Percentiles rank a stretch among this genome's conserved stretches.
Conservation (phyloP, 1,140 invertebrate species). For the Drosophila simulans region DNA sequence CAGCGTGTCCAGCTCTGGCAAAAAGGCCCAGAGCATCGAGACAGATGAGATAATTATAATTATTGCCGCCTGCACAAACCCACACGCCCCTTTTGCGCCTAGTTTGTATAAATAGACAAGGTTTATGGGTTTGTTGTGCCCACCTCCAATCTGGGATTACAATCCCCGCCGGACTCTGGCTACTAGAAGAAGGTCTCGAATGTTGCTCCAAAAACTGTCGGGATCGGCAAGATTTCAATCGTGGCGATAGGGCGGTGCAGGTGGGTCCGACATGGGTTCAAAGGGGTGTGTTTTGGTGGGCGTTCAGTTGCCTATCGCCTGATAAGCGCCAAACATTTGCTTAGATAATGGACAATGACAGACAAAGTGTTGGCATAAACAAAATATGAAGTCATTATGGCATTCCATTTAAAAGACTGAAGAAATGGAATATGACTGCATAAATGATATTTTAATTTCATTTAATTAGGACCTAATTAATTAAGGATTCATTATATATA, state of each 20-base stretch:
- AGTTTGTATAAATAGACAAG: conserved; percentile 54
- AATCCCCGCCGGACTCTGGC: conserved; percentile 17
- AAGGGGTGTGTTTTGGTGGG: conserved; percentile 19
- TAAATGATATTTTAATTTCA: no score
- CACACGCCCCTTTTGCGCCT: conserved; percentile 8
- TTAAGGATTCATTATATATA: no score
- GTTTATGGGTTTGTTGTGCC: conserved; percentile 59
- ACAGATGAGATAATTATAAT: conserved; percentile 68
- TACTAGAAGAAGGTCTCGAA: background rate
- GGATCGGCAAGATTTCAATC: background rate
- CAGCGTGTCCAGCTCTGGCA: conserved; percentile 59
- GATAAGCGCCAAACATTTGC: background rate
- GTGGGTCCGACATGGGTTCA: conserved; percentile 6
- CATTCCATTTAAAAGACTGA: background rate
- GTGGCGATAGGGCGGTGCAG: conserved; percentile 2
- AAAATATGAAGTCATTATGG: conserved; percentile 1
- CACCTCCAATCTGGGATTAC: conserved; percentile 15
- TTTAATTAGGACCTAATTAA: no score
- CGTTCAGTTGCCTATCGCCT: conserved; percentile 5
- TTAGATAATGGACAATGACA: background rate
- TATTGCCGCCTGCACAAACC: conserved; percentile 41
- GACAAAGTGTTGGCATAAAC: background rate
- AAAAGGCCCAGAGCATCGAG: conserved; percentile 28
- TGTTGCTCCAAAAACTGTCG: conserved; percentile 7
- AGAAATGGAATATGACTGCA: background rate